Evolutionary conservation across 2,888 invertebrate genomes (phyloP).

Genomic region (Drosophila lutescens): DNA sequence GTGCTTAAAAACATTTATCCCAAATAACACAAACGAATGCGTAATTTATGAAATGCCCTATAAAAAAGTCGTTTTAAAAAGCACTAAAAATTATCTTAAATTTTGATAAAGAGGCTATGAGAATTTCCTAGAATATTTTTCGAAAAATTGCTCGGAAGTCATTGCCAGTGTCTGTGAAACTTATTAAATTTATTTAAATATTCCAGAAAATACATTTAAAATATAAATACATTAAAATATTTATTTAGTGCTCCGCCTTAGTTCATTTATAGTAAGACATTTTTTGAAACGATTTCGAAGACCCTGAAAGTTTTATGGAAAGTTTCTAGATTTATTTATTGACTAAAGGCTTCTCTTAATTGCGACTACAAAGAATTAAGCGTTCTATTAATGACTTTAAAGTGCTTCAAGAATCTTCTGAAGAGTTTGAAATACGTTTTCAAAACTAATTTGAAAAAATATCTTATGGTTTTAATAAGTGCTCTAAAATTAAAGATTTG

Average conservation of each 20-base stretch:
- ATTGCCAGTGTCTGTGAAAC: background rate
- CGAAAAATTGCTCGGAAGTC: background rate
- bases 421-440: background rate
- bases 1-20: conserved; percentile 5
- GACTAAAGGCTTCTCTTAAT: background rate
- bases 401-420: background rate
- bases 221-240: background rate
- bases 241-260: background rate
- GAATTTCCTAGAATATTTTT: background rate
- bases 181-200: background rate
- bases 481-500: background rate
- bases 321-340: background rate
- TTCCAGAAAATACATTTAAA: background rate
- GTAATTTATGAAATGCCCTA: conserved; percentile 1
- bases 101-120: background rate
- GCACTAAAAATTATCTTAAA: background rate
- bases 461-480: no score
- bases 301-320: background rate
- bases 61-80: background rate
- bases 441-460: no score
- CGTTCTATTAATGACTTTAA: background rate
- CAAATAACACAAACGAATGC: background rate
- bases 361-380: background rate
- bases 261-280: background rate
- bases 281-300: background rate